phyloP scores from a whole-genome alignment of 2,797 vertebrate genomes.

The Aselliscus stoliczkanus region DNA sequence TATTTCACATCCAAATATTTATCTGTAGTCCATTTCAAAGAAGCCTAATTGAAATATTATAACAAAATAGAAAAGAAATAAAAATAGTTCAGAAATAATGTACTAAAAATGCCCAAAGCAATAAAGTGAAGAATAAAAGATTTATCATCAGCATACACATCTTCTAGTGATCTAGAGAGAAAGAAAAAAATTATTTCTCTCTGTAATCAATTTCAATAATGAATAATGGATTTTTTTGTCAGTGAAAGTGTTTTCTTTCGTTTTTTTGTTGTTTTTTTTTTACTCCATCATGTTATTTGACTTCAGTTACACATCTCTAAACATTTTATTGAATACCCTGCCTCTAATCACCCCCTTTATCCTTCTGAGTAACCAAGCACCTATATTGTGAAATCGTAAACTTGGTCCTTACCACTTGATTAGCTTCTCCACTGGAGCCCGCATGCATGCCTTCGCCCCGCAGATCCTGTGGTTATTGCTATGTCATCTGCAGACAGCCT shows the following conservation, averaged over 20 bases:
- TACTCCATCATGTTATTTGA: neutral
- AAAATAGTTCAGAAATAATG: neutral
- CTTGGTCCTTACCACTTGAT: conserved; percentile 17
- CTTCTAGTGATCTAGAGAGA: neutral
- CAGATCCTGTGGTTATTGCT: neutral
- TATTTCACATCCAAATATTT: neutral
- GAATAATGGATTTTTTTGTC: neutral
- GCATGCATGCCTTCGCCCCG: neutral
- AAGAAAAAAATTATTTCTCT: neutral
- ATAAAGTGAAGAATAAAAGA: neutral
- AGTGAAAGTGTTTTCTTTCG: neutral
- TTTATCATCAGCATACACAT: neutral
- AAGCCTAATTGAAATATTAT: neutral
- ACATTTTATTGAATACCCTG: neutral
- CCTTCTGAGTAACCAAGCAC: neutral
- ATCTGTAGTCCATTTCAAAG: neutral
- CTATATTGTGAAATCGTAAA: neutral
- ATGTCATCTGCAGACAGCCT: neutral
- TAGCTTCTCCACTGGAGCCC: neutral
- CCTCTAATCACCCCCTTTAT: neutral
- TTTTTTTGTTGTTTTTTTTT: too few species aligned
- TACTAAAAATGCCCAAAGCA: neutral
- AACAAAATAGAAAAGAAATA: neutral
- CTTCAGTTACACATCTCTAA: neutral
- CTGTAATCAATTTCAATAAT: neutral